Evolutionary conservation across 2,888 invertebrate species (phyloP).

Genomic region (Hemithea aestivaria): DNA sequence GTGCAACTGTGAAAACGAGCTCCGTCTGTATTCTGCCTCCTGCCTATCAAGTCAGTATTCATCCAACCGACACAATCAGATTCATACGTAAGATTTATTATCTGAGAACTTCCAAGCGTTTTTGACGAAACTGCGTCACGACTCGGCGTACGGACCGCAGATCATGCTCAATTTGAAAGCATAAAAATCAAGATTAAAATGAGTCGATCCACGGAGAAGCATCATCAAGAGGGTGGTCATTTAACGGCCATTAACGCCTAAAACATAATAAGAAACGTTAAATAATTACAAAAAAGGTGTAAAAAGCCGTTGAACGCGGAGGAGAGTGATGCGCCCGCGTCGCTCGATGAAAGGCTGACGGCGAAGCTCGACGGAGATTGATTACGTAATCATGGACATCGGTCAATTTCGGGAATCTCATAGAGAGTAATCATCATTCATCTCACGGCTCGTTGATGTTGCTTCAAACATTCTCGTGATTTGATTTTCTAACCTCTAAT

Average conservation of each 20-base stretch:
- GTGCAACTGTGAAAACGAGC: slow-evolving; percentile 20
- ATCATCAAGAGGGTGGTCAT: slow-evolving; percentile 64
- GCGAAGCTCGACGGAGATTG: slow-evolving; percentile 69
- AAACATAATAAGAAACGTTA: slow-evolving; percentile 66
- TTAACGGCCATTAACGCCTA: slow-evolving; percentile 69
- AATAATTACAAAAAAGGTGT: slow-evolving; percentile 72
- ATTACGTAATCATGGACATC: slow-evolving; percentile 74
- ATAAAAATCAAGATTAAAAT: slow-evolving; percentile 44
- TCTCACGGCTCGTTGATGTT: slow-evolving; percentile 69
- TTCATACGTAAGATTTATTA: slow-evolving; percentile 27
- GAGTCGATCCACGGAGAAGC: slow-evolving; percentile 41
- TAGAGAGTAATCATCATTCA: slow-evolving; percentile 72
- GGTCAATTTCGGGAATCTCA: slow-evolving; percentile 68
- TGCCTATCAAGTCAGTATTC: slow-evolving; percentile 28
- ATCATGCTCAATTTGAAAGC: slow-evolving; percentile 44
- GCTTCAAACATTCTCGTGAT: slow-evolving; percentile 45
- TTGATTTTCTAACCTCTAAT: slow-evolving; percentile 44
- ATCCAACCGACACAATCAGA: slow-evolving; percentile 22
- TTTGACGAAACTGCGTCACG: slow-evolving; percentile 10
- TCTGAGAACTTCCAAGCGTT: slow-evolving; percentile 23
- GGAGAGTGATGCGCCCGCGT: slow-evolving; percentile 62
- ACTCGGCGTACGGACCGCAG: slow-evolving; percentile 29
- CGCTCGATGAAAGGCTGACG: slow-evolving; percentile 69
- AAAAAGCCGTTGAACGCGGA: slow-evolving; percentile 61
- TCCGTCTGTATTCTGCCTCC: slow-evolving; percentile 19